A percentile compares a stretch with the other conserved stretches of the same genome.
These are phyloP conservation scores for Drosophila imparisetae DNA, from an alignment of 2,888 invertebrate species.

Conservation along the genomic window DNA sequence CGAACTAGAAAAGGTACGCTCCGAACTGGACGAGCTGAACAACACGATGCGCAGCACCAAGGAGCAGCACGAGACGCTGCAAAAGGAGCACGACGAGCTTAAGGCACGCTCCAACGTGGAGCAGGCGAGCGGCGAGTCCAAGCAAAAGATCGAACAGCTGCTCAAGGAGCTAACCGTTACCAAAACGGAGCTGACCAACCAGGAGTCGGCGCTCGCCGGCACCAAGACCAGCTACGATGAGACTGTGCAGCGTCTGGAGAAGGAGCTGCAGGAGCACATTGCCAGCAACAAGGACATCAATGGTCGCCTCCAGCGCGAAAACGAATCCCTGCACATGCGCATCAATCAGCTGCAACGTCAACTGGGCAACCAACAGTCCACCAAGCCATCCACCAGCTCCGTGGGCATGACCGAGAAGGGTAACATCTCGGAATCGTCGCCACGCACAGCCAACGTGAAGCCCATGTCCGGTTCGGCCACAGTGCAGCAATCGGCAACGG, in stretches of 20 bases:
- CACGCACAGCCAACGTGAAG: slow-evolving; percentile 95
- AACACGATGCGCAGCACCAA: slow-evolving; percentile 68
- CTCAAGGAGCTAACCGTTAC: slow-evolving; percentile 86
- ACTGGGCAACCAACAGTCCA: slow-evolving; percentile 87
- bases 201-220: slow-evolving; percentile 87
- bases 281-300: slow-evolving; percentile 87
- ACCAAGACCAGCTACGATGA: slow-evolving; percentile 90
- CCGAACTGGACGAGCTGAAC: slow-evolving; percentile 86
- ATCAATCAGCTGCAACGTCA: slow-evolving; percentile 89
- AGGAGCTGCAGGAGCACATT: slow-evolving; percentile 89
- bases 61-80: slow-evolving; percentile 59
- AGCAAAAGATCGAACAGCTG: slow-evolving; percentile 81
- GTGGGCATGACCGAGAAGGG: slow-evolving; percentile 86
- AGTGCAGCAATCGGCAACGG: slow-evolving; percentile 85
- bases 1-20: slow-evolving; percentile 85
- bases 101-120: slow-evolving; percentile 89
- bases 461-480: slow-evolving; percentile 92
- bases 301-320: slow-evolving; percentile 86
- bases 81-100: slow-evolving; percentile 87
- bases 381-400: slow-evolving; percentile 89
- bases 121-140: slow-evolving; percentile 88
- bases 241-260: slow-evolving; percentile 89
- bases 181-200: slow-evolving; percentile 86
- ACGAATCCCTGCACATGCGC: slow-evolving; percentile 90
- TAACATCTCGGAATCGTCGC: slow-evolving; percentile 86